These are phyloP conservation scores for Cotesia glomerata DNA, from an alignment of 1,140 invertebrate species.

Conservation along the genomic window DNA sequence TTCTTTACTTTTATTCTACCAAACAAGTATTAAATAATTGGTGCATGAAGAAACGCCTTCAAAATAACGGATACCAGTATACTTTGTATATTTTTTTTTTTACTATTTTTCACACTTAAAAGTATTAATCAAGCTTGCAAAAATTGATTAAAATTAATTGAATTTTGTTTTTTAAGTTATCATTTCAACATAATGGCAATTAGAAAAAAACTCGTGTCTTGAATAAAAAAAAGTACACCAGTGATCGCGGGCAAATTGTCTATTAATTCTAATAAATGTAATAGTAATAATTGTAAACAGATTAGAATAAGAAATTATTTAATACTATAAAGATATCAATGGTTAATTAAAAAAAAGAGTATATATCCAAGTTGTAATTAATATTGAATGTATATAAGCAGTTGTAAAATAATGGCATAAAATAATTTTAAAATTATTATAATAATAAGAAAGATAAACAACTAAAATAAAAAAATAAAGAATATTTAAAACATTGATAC, in stretches of 20 bases:
- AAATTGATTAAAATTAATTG: no score
- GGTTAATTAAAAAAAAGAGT: neutral
- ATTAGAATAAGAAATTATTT: neutral
- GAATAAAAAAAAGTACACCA: no score
- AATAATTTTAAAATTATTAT: neutral
- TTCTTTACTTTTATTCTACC: conserved; percentile 4
- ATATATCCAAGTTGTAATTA: neutral
- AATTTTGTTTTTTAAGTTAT: neutral
- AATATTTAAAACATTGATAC: neutral
- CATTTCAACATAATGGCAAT: neutral
- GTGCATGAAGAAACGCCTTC: neutral
- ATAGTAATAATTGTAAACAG: no score
- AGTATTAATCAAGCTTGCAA: neutral
- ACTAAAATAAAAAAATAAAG: neutral
- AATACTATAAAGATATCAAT: neutral
- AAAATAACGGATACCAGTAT: neutral
- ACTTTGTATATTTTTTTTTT: neutral
- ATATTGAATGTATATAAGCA: neutral
- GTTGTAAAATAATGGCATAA: neutral
- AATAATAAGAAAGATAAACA: neutral
- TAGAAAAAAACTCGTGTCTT: no score
- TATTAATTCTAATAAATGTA: no score
- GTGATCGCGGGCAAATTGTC: no score
- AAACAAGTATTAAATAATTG: conserved; percentile 14
- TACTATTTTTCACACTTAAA: neutral